Base-by-base conservation (phyloP, 2,113 vertebrate genomes). In the Ictalurus furcatus region DNA sequence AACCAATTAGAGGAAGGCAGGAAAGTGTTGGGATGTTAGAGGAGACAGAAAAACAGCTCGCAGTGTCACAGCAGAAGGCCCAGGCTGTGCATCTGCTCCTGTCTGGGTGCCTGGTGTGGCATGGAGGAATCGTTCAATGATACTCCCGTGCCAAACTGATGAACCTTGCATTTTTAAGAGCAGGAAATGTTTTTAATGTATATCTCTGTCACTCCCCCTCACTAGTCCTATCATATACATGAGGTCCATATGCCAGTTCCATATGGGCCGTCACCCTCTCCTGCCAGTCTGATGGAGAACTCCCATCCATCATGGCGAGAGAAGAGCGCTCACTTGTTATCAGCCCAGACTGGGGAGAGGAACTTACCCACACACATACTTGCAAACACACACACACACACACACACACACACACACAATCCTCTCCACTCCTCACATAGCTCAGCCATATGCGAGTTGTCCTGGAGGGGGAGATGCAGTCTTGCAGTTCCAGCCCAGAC, bases 401-500 rank as follows among this genome's bases (percentile, higher is more conserved):
- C 87, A 48, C 80, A 88, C 87, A 83, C 37, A 54, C 48, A 34
- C 40, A 65, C 58, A 25, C 19, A 17, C 67, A 74, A 25, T 63
- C 63, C 52, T 83, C 37, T 40, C 81, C 86, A 48, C 44, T 69
- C 21, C 65, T 71, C 54, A 65, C 81, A 78, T 58, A 79, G 69
- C 82, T 87, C 63, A 85, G 37, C 74, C 89, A 95, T 95, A 93
- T 94, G 91, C 94, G 73, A 89, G 91, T 95, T 92, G 94, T 94
- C 95, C 96, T 96, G 95, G 94, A 96, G 96, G 95, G 95, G 96
- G 96, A 95, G 96, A 94, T 96, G 92, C 95, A 94, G 94, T 94
- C 95, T 94, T 94, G 93, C 93, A 89, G 88, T 95, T 87, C 91
- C 94, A 91, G 91, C 78, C 88, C 71, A 34, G 71, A 63, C 23